These are phyloP conservation scores for Desmophyllum pertusum DNA, from an alignment of 92 coral and sea anemone genomes.

Conservation along the genomic window DNA sequence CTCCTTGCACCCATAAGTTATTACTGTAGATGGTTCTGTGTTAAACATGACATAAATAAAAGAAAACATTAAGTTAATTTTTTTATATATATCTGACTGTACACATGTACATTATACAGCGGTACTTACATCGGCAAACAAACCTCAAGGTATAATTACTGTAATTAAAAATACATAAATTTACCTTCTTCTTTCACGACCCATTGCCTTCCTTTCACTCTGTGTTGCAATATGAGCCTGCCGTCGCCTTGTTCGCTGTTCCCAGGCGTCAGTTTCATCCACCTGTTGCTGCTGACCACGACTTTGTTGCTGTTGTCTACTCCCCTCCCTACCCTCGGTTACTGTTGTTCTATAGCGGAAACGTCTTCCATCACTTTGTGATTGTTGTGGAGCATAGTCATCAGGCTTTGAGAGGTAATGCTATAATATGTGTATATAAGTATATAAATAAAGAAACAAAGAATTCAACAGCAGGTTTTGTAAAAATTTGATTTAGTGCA, in stretches of 20 bases:
- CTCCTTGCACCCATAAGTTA: slow-evolving; percentile 73
- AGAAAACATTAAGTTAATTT: no score
- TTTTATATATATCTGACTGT: no score
- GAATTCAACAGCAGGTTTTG: no score
- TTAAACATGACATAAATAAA: not conserved
- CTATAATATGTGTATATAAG: no score
- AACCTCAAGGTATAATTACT: no score
- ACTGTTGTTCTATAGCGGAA: slow-evolving; percentile 84
- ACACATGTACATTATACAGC: no score
- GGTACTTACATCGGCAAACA: no score
- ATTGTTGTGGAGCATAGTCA: not conserved
- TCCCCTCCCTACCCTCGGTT: slow-evolving; percentile 49
- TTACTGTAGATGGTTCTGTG: slow-evolving; percentile 71
- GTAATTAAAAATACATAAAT: no score
- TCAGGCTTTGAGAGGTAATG: slow-evolving; percentile 64
- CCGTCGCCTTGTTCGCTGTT: slow-evolving; percentile 54
- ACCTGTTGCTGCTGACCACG: slow-evolving; percentile 21
- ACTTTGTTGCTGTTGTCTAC: slow-evolving; percentile 7
- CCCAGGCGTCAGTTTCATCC: slow-evolving; percentile 60
- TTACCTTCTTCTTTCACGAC: slow-evolving; percentile 83
- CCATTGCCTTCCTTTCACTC: slow-evolving; percentile 49
- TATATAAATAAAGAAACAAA: no score
- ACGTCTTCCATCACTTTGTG: slow-evolving; percentile 62
- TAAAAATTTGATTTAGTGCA: no score
- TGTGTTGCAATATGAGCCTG: slow-evolving; percentile 60